phyloP scores from a whole-genome alignment of 2,797 vertebrate species.

The Enteromius treurensis region DNA sequence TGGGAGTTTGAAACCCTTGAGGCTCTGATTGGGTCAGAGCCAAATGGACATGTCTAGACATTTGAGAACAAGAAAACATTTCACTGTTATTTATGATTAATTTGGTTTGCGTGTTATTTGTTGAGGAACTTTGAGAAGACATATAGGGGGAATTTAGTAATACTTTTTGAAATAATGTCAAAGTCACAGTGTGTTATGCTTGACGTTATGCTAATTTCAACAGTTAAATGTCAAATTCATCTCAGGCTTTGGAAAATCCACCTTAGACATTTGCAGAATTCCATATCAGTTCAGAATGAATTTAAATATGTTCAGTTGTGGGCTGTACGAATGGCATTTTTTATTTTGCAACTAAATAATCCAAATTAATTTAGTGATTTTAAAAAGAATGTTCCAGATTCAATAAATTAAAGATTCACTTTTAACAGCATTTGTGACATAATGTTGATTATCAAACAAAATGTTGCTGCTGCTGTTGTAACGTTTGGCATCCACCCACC shows the following conservation, averaged over 20 bases:
- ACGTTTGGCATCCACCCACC: neutral
- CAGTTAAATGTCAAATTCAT: constrained; percentile 68
- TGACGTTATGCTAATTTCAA: constrained; percentile 60
- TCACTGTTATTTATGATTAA: neutral
- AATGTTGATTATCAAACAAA: neutral
- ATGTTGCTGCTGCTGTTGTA: neutral
- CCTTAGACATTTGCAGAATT: constrained; percentile 45
- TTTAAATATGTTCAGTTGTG: neutral
- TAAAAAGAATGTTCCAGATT: neutral
- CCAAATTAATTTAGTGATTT: neutral
- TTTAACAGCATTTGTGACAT: neutral
- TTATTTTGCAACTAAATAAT: neutral
- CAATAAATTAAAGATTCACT: neutral
- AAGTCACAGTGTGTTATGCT: constrained; percentile 12
- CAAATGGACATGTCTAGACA: neutral
- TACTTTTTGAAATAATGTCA: neutral
- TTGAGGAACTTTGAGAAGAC: neutral
- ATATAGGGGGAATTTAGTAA: neutral
- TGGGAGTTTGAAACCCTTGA: neutral
- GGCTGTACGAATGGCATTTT: neutral
- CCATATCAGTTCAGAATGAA: neutral
- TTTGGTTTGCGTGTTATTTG: neutral
- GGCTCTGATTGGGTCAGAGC: neutral
- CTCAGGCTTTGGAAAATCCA: constrained; percentile 46
- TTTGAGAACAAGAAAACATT: neutral